Evolutionary conservation across 1,140 invertebrate species (phyloP).

Genomic region (Penaeus indicus): DNA sequence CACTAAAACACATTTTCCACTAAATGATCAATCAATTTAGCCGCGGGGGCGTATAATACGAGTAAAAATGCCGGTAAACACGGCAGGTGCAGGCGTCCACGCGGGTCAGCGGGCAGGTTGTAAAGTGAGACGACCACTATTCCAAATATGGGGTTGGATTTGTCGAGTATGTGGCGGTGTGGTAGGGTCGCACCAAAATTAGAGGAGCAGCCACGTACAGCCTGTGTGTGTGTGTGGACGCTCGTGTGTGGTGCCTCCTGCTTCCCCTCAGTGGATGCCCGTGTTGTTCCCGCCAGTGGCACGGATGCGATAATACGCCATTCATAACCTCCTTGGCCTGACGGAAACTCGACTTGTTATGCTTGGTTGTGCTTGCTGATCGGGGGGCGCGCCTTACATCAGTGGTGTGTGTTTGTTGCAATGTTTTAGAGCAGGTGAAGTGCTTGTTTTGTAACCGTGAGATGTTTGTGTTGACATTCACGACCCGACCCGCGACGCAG

Average conservation of each 20-base stretch:
- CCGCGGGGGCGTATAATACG: background rate
- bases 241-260: slow-evolving; percentile 15
- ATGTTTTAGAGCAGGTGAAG: background rate
- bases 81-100: slow-evolving; percentile 40
- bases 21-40: background rate
- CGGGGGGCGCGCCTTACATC: no score
- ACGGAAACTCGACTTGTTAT: no score
- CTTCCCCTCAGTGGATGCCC: background rate
- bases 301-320: slow-evolving; percentile 3
- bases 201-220: slow-evolving; percentile 31
- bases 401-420: background rate
- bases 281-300: slow-evolving; percentile 1
- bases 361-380: slow-evolving; percentile 3
- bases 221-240: background rate
- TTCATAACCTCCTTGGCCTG: no score
- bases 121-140: slow-evolving; percentile 52
- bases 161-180: slow-evolving; percentile 44
- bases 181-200: slow-evolving; percentile 48
- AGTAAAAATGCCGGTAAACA: slow-evolving; percentile 39
- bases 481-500: background rate
- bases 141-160: slow-evolving; percentile 54
- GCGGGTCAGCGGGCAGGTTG: slow-evolving; percentile 39
- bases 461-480: background rate
- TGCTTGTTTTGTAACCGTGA: background rate
- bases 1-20: background rate